Percentiles rank a stretch among this genome's conserved stretches.
phyloP scores from a whole-genome alignment of 1,140 invertebrate species.

The Lepidurus couesii region DNA sequence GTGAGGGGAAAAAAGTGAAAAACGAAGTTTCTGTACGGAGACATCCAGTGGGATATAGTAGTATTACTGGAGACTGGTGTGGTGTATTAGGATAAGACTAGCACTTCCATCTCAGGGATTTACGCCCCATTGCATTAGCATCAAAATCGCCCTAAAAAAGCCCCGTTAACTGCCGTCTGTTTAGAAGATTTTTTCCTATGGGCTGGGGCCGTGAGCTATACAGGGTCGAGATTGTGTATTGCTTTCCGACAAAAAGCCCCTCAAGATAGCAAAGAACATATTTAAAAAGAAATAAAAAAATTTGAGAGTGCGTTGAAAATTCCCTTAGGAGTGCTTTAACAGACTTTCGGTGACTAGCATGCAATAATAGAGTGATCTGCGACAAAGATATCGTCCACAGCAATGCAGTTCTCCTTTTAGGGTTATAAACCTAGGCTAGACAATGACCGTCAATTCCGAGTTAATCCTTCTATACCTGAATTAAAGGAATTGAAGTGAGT shows the following conservation, averaged over 20 bases:
- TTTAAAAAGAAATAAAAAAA: no score
- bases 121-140: conserved; percentile 9
- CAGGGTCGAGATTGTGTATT: not conserved
- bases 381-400: no score
- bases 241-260: not conserved
- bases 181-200: conserved; percentile 6
- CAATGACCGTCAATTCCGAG: no score
- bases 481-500: no score
- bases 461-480: no score
- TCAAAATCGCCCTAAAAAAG: conserved; percentile 2
- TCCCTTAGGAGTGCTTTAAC: no score
- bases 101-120: not conserved
- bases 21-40: not conserved
- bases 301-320: no score
- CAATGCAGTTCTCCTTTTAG: no score
- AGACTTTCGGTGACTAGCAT: no score
- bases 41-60: not conserved
- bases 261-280: no score
- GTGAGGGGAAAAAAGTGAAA: not conserved
- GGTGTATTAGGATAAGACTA: conserved; percentile 3
- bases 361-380: no score
- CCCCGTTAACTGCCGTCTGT: not conserved
- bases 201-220: not conserved
- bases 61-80: not conserved
- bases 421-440: no score